These are phyloP conservation scores for Neogale vison DNA, from an alignment of 2,113 vertebrate species.

Conservation along the genomic window DNA sequence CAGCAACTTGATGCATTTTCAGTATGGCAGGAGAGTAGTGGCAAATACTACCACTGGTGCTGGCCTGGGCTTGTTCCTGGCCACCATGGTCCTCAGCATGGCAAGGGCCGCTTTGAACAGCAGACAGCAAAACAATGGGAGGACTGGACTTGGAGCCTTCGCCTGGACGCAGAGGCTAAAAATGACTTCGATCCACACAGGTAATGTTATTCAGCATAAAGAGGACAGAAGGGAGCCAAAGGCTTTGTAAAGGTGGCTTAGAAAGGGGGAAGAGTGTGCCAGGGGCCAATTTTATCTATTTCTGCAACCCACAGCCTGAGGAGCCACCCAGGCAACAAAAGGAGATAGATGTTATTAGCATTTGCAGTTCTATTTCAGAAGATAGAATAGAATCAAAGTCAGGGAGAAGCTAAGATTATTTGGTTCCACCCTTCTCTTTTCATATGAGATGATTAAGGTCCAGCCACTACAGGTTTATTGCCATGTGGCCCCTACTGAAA, in stretches of 20 bases:
- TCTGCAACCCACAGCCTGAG: slow-evolving; percentile 55
- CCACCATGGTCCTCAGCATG: background rate
- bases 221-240: slow-evolving; percentile 13
- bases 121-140: slow-evolving; percentile 64
- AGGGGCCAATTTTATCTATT: slow-evolving; percentile 60
- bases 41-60: slow-evolving; percentile 70
- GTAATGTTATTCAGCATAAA: slow-evolving; percentile 50
- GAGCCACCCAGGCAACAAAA: background rate
- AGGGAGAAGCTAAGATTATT: background rate
- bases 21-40: slow-evolving; percentile 73
- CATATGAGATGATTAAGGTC: background rate
- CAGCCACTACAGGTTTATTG: background rate
- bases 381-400: background rate
- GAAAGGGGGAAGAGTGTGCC: background rate
- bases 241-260: slow-evolving; percentile 46
- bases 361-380: slow-evolving; percentile 50
- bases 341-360: background rate
- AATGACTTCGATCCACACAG: slow-evolving; percentile 49
- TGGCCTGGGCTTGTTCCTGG: slow-evolving; percentile 68
- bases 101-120: background rate
- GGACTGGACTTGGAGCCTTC: slow-evolving; percentile 49
- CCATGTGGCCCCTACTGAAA: background rate
- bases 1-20: slow-evolving; percentile 77
- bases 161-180: slow-evolving; percentile 56
- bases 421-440: background rate